Conservation (phyloP, 2,888 invertebrate species). For the Mythimna albipuncta region DNA sequence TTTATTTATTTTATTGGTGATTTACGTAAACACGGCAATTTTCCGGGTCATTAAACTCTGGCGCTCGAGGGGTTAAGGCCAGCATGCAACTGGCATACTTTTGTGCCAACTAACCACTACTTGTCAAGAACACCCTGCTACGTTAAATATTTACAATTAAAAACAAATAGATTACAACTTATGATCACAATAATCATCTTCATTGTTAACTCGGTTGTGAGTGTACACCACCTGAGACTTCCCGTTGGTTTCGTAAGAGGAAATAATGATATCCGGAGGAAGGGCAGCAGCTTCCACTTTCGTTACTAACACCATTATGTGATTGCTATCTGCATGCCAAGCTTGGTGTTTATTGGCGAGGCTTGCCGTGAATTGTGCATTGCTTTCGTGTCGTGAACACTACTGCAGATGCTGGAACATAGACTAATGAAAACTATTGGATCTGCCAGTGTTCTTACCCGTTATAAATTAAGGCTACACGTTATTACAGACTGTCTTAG, state of each 20-base stretch:
- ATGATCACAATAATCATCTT: constrained; percentile 19
- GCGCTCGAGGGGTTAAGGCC: no score
- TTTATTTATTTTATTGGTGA: no score
- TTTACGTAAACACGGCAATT: no score
- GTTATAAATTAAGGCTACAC: not conserved
- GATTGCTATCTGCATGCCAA: constrained; percentile 48
- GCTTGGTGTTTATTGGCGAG: constrained; percentile 40
- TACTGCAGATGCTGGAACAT: not conserved
- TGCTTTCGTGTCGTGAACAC: constrained; percentile 7
- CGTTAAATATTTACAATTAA: not conserved
- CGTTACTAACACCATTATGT: constrained; percentile 46
- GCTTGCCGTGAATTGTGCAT: constrained; percentile 28
- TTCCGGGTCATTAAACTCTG: no score
- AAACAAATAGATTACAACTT: constrained; percentile 7
- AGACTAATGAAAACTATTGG: constrained; percentile 9
- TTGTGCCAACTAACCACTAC: no score
- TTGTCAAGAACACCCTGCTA: no score
- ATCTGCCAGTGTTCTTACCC: not conserved
- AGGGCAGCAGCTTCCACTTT: constrained; percentile 59
- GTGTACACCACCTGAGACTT: constrained; percentile 41
- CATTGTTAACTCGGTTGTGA: not conserved
- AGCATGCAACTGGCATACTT: no score
- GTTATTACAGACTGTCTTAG: no score
- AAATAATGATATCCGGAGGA: constrained; percentile 57
- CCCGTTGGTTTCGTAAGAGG: constrained; percentile 54